Conservation (phyloP, 2,888 invertebrate species). For the Stenchaetothrips biformis region DNA sequence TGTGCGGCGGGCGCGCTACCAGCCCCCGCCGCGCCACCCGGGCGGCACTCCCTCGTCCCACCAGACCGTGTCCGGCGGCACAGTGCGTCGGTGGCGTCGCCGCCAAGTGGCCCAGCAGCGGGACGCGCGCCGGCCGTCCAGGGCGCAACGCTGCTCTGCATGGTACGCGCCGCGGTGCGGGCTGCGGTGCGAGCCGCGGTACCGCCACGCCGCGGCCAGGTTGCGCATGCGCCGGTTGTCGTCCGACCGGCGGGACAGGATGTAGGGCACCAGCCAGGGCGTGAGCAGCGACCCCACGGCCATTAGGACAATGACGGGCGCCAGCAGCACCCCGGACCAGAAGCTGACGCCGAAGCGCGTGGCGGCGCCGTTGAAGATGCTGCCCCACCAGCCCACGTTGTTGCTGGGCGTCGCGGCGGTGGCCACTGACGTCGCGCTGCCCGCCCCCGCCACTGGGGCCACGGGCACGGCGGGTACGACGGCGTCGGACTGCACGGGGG, state of each 20-base stretch:
- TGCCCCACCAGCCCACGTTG: slow-evolving; percentile 15
- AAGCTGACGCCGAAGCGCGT: slow-evolving; percentile 7
- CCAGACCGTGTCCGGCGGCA: slow-evolving; percentile 3
- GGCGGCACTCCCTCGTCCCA: slow-evolving; percentile 5
- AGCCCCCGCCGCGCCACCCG: background rate
- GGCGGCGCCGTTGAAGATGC: slow-evolving; percentile 5
- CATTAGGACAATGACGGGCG: slow-evolving; percentile 11
- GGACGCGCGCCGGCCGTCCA: background rate
- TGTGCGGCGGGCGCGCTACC: too few species aligned
- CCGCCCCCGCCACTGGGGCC: background rate
- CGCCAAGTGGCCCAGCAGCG: slow-evolving; percentile 1
- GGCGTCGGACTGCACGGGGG: background rate
- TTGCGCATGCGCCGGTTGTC: background rate
- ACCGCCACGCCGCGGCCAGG: background rate
- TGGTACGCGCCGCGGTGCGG: background rate
- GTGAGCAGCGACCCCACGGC: slow-evolving; percentile 16
- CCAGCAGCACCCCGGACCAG: slow-evolving; percentile 12
- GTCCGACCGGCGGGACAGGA: slow-evolving; percentile 7
- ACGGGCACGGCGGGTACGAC: background rate
- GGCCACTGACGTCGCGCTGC: background rate
- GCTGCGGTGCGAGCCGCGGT: background rate
- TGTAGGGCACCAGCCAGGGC: slow-evolving; percentile 19
- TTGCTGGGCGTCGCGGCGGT: background rate
- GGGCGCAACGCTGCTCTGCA: background rate
- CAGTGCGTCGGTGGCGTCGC: background rate